phyloP scores from a whole-genome alignment of 2,888 invertebrate genomes.

The Elegia similella region DNA sequence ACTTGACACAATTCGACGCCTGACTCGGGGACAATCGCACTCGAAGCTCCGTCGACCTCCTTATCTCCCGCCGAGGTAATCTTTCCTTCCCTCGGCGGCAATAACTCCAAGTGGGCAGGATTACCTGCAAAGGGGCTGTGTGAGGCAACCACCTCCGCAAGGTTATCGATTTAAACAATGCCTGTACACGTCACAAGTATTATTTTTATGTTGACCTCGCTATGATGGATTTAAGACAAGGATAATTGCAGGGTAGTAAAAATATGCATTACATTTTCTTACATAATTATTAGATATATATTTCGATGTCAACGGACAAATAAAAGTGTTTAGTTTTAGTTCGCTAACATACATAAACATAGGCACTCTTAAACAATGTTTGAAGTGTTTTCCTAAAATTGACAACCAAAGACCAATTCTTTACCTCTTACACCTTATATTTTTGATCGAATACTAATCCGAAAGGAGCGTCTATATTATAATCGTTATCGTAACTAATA shows the following conservation, averaged over 20 bases:
- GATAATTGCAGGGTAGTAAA: neutral
- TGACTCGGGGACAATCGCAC: conserved; percentile 82
- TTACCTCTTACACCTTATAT: too few relatives aligned
- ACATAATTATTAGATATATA: too few relatives aligned
- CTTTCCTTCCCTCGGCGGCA: conserved; percentile 81
- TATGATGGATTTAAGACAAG: neutral
- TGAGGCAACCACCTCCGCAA: conserved; percentile 74
- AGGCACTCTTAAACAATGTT: too few relatives aligned
- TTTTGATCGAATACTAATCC: too few relatives aligned
- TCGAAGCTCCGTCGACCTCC: conserved; percentile 80
- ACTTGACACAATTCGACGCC: conserved; percentile 82
- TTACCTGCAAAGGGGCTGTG: conserved; percentile 79
- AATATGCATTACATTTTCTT: neutral
- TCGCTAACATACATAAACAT: too few relatives aligned
- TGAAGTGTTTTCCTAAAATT: too few relatives aligned
- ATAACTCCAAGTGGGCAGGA: conserved; percentile 82
- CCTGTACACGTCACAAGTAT: conserved; percentile 59
- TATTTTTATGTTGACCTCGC: conserved; percentile 28
- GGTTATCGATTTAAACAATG: conserved; percentile 78
- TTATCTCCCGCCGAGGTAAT: conserved; percentile 81
- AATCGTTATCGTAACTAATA: too few relatives aligned
- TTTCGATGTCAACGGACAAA: too few relatives aligned
- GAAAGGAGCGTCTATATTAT: too few relatives aligned
- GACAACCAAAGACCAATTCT: too few relatives aligned
- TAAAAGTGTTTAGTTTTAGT: too few relatives aligned